phyloP scores from a whole-genome alignment of 2,888 invertebrate genomes.

The Odontocolon sp. region DNA sequence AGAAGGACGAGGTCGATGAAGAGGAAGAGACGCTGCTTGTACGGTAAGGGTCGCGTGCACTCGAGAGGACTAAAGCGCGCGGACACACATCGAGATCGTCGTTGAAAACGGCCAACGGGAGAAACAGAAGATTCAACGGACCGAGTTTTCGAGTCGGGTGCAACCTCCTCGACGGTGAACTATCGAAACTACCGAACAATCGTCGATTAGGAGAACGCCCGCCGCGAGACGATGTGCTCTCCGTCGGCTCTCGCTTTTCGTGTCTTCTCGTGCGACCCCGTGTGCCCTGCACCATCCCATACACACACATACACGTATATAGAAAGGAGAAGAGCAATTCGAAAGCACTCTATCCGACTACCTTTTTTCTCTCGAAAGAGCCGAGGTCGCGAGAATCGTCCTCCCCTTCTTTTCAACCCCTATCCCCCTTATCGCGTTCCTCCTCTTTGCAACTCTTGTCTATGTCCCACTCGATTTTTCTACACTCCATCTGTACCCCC shows the following conservation, averaged over 20 bases:
- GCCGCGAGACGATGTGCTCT: slow-evolving; percentile 24
- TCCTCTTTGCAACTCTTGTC: slow-evolving; percentile 26
- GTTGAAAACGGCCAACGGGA: slow-evolving; percentile 2
- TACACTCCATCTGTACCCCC: slow-evolving; percentile 13
- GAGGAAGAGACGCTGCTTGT: background rate
- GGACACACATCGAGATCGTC: slow-evolving; percentile 46
- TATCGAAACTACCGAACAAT: slow-evolving; percentile 58
- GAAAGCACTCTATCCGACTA: slow-evolving; percentile 59
- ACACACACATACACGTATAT: too few relatives aligned
- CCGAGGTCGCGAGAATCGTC: slow-evolving; percentile 31
- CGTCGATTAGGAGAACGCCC: slow-evolving; percentile 56
- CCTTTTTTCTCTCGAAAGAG: slow-evolving; percentile 31
- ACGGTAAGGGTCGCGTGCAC: slow-evolving; percentile 9
- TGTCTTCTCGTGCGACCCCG: slow-evolving; percentile 13
- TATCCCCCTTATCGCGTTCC: slow-evolving; percentile 53
- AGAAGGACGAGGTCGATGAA: slow-evolving; percentile 4
- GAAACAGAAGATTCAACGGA: slow-evolving; percentile 13
- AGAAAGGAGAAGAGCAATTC: slow-evolving; percentile 57
- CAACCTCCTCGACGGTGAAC: slow-evolving; percentile 30
- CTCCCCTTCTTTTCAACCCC: slow-evolving; percentile 51
- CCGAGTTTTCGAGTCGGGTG: slow-evolving; percentile 22
- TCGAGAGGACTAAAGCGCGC: slow-evolving; percentile 36
- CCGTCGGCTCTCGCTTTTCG: slow-evolving; percentile 3
- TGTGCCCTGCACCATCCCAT: slow-evolving; percentile 13
- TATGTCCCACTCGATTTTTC: slow-evolving; percentile 45